Base-by-base conservation (phyloP, 2,888 invertebrate species). In the Pherbina coryleti region DNA sequence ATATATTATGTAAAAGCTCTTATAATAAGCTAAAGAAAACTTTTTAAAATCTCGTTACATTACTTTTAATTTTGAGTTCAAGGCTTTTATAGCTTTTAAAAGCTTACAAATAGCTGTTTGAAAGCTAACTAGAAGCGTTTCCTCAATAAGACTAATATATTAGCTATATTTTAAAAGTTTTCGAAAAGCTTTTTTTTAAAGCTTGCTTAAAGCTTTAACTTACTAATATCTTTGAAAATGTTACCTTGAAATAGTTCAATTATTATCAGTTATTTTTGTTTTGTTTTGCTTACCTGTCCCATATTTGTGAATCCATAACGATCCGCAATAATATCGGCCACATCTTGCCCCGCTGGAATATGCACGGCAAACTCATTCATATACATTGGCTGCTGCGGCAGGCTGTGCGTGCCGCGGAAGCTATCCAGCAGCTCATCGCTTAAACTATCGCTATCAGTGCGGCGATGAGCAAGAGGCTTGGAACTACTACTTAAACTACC, bases 291-390 rank as follows among this genome's bases (percentile, higher is more conserved):
- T 88, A 98, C 98, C 96, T 96, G 95, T 91, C 97, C 97, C 86
- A 93, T 91, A 90, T 97, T 96, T 86, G 91, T 91, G 91, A 95
- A 98, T 85, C 97, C 98, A 90, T 98, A 94, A 89, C 95, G 94
- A 81, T 89, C 90, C 70, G 97, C 97, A 84, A 98, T 93, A 80
- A 90, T 91, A 86, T 94, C 93, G 64, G 96, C 97, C 79, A 92
- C 92, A n/a, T 92, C 91, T 73, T 91, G 89, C 22, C 94, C 94
- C 62, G 92, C 94, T 28, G 95, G 95, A 87, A 98, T 93, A 88
- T 95, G 94, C 69, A 97, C 95, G 70, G 97, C 98, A 88, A 96
- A 96, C 88, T 96, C 93, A 90, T 96, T 95, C 90, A 93, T 93
- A 90, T 93, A 96, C 85, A 95, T 91, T 78, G 88, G 85, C 76